phyloP scores from a whole-genome alignment of 2,888 invertebrate genomes.

The Microchrysa polita region DNA sequence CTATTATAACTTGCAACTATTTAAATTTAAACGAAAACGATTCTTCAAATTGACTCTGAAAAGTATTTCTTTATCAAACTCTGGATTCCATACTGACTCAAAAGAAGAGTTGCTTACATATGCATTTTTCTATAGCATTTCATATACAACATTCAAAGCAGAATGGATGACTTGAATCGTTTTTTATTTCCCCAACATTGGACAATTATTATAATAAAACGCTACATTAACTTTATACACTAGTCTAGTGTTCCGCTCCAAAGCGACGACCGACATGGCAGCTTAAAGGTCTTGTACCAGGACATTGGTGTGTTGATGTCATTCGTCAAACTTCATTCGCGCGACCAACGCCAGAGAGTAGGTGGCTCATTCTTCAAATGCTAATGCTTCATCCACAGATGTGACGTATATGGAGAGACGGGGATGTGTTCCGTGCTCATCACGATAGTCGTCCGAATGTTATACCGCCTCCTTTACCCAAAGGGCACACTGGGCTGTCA shows the following conservation, averaged over 20 bases:
- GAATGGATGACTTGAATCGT: slow-evolving; percentile 28
- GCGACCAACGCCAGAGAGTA: not conserved
- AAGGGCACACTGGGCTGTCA: slow-evolving; percentile 40
- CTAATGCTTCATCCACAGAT: slow-evolving; percentile 25
- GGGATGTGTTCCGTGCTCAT: not conserved
- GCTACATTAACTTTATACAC: slow-evolving; percentile 45
- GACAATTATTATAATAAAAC: slow-evolving; percentile 46
- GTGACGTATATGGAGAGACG: not conserved
- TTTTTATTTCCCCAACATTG: slow-evolving; percentile 36
- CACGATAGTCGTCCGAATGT: no score
- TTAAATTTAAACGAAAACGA: no score
- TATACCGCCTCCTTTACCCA: not conserved
- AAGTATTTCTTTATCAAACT: no score
- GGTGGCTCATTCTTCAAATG: slow-evolving; percentile 30
- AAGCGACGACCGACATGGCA: no score
- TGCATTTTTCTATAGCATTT: no score
- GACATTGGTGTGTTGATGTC: not conserved
- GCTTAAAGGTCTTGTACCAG: not conserved
- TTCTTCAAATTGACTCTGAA: no score
- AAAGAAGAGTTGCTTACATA: no score
- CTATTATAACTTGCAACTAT: no score
- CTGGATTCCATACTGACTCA: no score
- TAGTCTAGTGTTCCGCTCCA: slow-evolving; percentile 18
- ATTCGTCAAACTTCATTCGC: slow-evolving; percentile 31
- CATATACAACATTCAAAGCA: not conserved